Evolutionary conservation across 2,797 vertebrate species (phyloP).

Genomic region (Pachyuromys duprasi): DNA sequence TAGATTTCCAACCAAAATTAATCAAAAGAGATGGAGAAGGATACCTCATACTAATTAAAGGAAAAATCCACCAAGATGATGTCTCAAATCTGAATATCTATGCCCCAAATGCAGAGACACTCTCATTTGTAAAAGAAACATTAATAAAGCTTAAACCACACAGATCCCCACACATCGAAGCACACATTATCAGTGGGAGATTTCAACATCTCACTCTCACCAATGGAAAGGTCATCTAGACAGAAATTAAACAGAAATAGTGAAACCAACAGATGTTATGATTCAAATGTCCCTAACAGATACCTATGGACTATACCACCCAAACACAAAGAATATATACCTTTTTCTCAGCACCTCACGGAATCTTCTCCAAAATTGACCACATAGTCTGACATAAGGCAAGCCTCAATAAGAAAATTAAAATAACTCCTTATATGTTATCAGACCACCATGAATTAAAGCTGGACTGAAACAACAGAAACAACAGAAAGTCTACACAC

Average conservation of each 20-base stretch:
- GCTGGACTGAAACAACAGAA: not conserved
- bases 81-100: no score
- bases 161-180: not conserved
- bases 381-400: not conserved
- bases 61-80: no score
- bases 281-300: not conserved
- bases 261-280: not conserved
- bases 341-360: not conserved
- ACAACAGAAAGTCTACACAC: not conserved
- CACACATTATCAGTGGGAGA: not conserved
- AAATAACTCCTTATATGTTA: not conserved
- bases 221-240: not conserved
- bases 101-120: no score
- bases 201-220: not conserved
- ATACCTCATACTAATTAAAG: no score
- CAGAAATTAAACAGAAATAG: not conserved
- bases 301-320: not conserved
- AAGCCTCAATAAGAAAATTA: not conserved
- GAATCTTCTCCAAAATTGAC: not conserved
- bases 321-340: not conserved
- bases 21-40: no score
- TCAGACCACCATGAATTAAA: not conserved
- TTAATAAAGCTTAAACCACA: not conserved
- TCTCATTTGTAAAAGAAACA: no score
- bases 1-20: no score